phyloP scores from a whole-genome alignment of 2,888 invertebrate genomes.

The Sphaerophoria taeniata region DNA sequence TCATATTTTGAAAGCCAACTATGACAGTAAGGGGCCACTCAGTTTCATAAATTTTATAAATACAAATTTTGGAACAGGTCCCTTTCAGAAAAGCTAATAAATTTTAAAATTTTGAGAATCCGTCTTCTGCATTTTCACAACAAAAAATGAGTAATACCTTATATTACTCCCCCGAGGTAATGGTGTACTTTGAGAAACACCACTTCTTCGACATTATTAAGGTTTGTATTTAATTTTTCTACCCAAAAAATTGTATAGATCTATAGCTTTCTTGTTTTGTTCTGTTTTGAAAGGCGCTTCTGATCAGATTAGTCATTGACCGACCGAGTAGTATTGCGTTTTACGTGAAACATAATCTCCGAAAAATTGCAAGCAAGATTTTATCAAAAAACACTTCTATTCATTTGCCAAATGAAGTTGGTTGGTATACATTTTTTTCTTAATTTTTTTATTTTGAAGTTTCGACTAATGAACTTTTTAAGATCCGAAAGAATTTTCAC shows the following conservation, averaged over 20 bases:
- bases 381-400: conserved; percentile 56
- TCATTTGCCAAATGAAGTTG: conserved; percentile 52
- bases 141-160: conserved; percentile 43
- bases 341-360: conserved; percentile 65
- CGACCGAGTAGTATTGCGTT: conserved; percentile 59
- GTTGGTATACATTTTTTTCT: conserved; percentile 34
- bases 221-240: too few species aligned
- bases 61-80: too few species aligned
- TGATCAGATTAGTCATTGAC: conserved; percentile 49
- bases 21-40: too few species aligned
- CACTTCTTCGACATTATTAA: conserved; percentile 79
- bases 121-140: background rate
- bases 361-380: conserved; percentile 56
- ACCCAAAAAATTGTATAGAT: too few species aligned
- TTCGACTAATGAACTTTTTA: background rate
- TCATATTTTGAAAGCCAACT: too few species aligned
- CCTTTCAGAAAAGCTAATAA: too few species aligned
- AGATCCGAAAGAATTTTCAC: conserved; percentile 49
- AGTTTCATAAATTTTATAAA: too few species aligned
- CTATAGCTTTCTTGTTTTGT: too few species aligned
- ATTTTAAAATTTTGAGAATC: background rate
- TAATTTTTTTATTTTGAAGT: background rate
- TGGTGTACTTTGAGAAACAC: conserved; percentile 81
- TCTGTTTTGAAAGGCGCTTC: too few species aligned
- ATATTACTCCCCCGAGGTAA: conserved; percentile 78